phyloP scores from a whole-genome alignment of 2,797 vertebrate genomes.

The Gouania willdenowi region DNA sequence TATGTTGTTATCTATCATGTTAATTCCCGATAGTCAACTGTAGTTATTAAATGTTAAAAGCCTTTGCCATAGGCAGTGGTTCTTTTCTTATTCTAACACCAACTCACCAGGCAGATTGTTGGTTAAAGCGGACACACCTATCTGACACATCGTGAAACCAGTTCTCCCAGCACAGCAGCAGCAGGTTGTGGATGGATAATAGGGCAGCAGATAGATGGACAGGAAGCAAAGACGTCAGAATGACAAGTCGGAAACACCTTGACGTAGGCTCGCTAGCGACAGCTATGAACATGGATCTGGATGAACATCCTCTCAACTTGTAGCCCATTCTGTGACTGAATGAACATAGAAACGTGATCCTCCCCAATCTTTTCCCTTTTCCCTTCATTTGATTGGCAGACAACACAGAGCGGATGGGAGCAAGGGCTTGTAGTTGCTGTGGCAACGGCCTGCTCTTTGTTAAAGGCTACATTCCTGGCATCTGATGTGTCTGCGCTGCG shows the following conservation, averaged over 20 bases:
- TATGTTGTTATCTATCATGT: too few species aligned
- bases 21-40: too few species aligned
- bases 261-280: slow-evolving; percentile 9
- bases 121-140: too few species aligned
- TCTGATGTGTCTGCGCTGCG: slow-evolving; percentile 68
- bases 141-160: too few species aligned
- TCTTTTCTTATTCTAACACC: too few species aligned
- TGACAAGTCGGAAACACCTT: slow-evolving; percentile 56
- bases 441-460: slow-evolving; percentile 77
- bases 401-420: slow-evolving; percentile 63
- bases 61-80: too few species aligned
- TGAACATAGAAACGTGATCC: slow-evolving; percentile 34
- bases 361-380: slow-evolving; percentile 33
- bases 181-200: slow-evolving; percentile 56
- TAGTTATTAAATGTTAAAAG: too few species aligned
- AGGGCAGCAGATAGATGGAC: slow-evolving; percentile 58
- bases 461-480: slow-evolving; percentile 72
- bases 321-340: slow-evolving; percentile 1
- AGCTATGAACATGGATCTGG: slow-evolving; percentile 26
- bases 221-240: slow-evolving; percentile 48
- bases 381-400: slow-evolving; percentile 75
- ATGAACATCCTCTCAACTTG: slow-evolving; percentile 32
- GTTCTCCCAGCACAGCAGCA: slow-evolving; percentile 18
- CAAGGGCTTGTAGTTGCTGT: slow-evolving; percentile 75
- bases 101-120: too few species aligned